These are phyloP conservation scores for Phoenicopterus ruber DNA, from an alignment of 2,113 vertebrate genomes.

Conservation along the genomic window DNA sequence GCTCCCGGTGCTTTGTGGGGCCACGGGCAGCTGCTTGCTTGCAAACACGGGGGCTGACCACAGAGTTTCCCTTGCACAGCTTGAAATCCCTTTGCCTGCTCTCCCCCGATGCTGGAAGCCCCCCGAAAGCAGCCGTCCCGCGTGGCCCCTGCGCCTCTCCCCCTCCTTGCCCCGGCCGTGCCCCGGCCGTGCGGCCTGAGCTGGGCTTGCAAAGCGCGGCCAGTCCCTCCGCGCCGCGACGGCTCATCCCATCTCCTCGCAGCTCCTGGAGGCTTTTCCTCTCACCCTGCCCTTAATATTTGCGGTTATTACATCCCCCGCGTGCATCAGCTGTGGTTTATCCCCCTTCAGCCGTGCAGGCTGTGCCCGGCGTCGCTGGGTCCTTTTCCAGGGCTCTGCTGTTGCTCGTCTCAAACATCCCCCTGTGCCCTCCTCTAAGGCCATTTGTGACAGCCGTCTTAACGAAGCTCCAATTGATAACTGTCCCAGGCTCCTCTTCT, in stretches of 20 bases:
- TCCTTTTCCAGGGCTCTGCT: neutral
- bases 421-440: neutral
- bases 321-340: neutral
- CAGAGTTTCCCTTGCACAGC: rapidly evolving
- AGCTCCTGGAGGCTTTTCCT: neutral
- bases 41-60: rapidly evolving
- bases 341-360: neutral
- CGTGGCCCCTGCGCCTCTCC: neutral
- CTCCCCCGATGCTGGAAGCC: neutral
- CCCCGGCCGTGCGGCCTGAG: neutral
- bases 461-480: neutral
- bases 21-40: neutral
- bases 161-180: neutral
- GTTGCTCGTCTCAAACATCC: rapidly evolving
- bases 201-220: neutral
- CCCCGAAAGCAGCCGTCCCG: rapidly evolving
- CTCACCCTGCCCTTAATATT: neutral
- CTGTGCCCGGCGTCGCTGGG: rapidly evolving
- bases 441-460: neutral
- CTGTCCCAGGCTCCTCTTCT: neutral
- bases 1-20: neutral
- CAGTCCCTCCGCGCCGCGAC: rapidly evolving
- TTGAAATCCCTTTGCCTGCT: neutral
- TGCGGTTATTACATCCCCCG: rapidly evolving
- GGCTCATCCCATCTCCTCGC: neutral